Conservation (phyloP, 2,113 vertebrate species). For the Canis aureus region DNA sequence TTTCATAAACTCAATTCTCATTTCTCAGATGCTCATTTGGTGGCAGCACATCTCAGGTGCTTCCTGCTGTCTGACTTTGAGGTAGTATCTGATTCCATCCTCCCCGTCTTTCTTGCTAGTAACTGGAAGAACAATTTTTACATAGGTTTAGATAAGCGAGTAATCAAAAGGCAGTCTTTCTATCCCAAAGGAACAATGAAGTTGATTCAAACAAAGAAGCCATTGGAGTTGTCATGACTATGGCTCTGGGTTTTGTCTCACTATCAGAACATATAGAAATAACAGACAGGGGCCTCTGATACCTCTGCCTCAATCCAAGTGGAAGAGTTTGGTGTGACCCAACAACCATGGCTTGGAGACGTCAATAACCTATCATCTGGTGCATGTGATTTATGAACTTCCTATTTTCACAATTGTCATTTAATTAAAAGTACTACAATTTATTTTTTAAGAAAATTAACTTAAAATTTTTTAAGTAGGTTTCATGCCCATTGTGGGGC, state of each 20-base stretch:
- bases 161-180: not conserved
- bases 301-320: not conserved
- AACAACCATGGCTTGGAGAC: not conserved
- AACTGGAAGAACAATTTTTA: not conserved
- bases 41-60: not conserved
- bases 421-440: not conserved
- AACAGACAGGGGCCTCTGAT: not conserved
- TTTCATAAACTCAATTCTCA: not conserved
- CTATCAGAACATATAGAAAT: accelerated
- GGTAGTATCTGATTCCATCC: not conserved
- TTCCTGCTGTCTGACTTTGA: not conserved
- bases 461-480: not conserved
- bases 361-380: too few relatives aligned
- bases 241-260: not conserved
- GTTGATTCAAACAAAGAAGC: not conserved
- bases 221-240: not conserved
- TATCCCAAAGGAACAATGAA: not conserved
- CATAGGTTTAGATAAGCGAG: not conserved
- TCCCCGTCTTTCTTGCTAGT: not conserved
- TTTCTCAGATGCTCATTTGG: not conserved
- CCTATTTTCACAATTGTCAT: not conserved
- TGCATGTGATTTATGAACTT: too few relatives aligned
- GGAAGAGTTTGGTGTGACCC: not conserved
- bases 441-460: not conserved
- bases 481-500: not conserved